Evolutionary conservation across 2,797 vertebrate species (phyloP).

Genomic region (Sibirionetta formosa): DNA sequence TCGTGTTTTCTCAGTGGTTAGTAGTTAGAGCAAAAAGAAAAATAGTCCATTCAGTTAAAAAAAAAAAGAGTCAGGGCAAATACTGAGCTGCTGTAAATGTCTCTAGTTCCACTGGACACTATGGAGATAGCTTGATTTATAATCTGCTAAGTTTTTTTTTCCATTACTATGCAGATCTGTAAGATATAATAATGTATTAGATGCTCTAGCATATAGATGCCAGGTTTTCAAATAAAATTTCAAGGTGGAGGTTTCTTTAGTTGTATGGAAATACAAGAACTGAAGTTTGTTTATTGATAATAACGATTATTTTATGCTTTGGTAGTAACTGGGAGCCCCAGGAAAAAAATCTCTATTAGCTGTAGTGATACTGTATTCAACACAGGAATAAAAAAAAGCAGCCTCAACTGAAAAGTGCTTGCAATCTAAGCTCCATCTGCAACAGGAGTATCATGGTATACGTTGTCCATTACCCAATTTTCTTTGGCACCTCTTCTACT

Average conservation of each 20-base stretch:
- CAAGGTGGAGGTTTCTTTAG: background rate
- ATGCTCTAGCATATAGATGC: background rate
- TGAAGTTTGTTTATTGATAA: background rate
- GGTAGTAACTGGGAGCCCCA: background rate
- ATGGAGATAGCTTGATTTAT: background rate
- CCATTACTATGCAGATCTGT: background rate
- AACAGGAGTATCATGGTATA: background rate
- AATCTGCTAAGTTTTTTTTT: background rate
- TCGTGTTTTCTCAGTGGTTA: background rate
- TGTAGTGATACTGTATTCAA: background rate
- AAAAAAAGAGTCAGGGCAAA: background rate
- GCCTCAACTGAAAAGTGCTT: background rate
- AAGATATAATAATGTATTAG: background rate
- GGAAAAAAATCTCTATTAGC: background rate
- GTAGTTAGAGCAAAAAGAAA: background rate
- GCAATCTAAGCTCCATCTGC: background rate
- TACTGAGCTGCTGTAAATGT: background rate
- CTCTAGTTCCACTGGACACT: background rate
- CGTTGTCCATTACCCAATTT: background rate
- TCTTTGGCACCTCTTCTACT: background rate
- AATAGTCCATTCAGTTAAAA: background rate
- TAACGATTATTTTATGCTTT: background rate
- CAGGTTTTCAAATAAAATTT: background rate
- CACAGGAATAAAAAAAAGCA: background rate
- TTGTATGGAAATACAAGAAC: background rate